Base-by-base conservation (phyloP, 2,888 invertebrate species). In the Mesorhabditis belari region DNA sequence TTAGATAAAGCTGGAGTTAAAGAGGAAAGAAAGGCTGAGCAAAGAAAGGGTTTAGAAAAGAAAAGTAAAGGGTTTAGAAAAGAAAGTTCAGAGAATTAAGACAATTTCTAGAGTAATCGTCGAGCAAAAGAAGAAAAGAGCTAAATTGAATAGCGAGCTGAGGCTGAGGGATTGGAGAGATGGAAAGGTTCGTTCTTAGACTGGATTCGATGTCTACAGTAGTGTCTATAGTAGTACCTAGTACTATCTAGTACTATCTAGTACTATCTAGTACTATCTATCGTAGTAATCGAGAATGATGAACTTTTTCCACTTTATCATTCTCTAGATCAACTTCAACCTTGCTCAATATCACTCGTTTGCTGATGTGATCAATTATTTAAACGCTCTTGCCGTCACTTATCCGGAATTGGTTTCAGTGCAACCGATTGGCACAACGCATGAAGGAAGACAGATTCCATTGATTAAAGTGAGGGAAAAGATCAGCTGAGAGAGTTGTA, bases 381-480 rank as follows among this genome's bases (percentile, higher is more conserved):
- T 80, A 58, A 80, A 78, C 63, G 73, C 72, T 4, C 57, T 80
- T 35, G 77, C 79, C n/a, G 65, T 76, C 61, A 74, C 70, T 19
- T 81, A 73, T 62, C 80, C 80, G 5, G 73, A 77, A 25, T 59
- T 77, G 3, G 79, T 81, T 23, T 72, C 74, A 5, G 80, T 81
- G 6, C 70, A 74, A 52, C 79, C 78, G 6, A 81, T 80, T 55
- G 80, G 80, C 12, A 76, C 76, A 2, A 78, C 80, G 5, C 80
- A 80, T 57, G 80, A 80, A 60, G 77, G 77, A 28, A 57, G 80
- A 24, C 78, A 79, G 65, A 79, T 80, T 55, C 76, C 77, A 9
- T 57, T 80, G 44, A 77, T 80, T 55, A 80, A 77, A 70, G 78
- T 79, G 4, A 28, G 65, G 12, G 24, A 5, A 24, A 9, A 35